Conservation (phyloP, 2,113 vertebrate species). For the Procapra przewalskii region DNA sequence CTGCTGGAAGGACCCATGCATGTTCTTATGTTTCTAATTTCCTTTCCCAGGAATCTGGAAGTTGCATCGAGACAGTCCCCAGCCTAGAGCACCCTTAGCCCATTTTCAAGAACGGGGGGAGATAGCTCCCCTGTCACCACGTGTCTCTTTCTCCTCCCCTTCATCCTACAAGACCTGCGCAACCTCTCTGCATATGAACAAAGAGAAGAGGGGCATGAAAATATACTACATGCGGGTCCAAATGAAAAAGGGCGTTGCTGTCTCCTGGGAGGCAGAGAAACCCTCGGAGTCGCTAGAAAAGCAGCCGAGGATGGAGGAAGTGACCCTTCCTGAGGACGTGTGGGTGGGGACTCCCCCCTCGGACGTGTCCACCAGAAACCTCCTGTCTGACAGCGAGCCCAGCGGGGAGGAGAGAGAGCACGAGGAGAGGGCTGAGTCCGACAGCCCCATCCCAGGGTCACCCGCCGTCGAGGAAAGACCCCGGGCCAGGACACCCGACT, state of each 20-base stretch:
- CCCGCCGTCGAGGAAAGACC: not conserved
- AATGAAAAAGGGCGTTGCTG: constrained; percentile 51
- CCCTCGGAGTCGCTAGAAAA: constrained; percentile 12
- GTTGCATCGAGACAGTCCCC: not conserved
- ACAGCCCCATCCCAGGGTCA: not conserved
- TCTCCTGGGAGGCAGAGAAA: constrained; percentile 55
- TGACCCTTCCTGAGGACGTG: not conserved
- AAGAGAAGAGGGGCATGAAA: constrained; percentile 54
- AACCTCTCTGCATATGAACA: not conserved
- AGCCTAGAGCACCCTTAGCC: not conserved
- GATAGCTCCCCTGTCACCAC: not conserved
- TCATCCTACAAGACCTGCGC: constrained; percentile 55
- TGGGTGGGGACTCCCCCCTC: not conserved
- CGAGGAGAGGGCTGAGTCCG: not conserved
- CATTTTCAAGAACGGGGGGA: constrained; percentile 7
- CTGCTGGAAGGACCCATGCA: not conserved
- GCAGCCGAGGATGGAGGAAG: constrained; percentile 38
- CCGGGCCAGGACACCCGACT: constrained; percentile 55
- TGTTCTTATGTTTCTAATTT: constrained; percentile 36
- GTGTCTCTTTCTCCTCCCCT: not conserved
- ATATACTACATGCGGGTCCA: constrained; percentile 68
- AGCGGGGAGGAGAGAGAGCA: not conserved
- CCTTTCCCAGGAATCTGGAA: constrained; percentile 25
- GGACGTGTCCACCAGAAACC: constrained; percentile 49
- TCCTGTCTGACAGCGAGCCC: constrained; percentile 40